Evolutionary conservation across 2,113 vertebrate species (phyloP).

Genomic region (Apistogramma diplotaenia): DNA sequence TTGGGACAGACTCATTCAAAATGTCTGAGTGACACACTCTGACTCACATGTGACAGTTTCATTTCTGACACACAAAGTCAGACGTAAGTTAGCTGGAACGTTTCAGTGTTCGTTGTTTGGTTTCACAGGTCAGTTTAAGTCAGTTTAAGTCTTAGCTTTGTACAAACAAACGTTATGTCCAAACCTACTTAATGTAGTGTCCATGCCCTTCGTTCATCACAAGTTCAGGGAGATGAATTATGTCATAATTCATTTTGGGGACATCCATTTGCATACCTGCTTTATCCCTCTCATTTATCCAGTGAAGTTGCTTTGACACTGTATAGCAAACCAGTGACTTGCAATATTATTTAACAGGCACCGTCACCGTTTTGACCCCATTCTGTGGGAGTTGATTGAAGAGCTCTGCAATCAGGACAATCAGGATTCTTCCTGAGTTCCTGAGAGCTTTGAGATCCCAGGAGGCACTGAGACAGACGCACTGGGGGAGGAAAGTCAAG

Average conservation of each 20-base stretch:
- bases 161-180: not conserved
- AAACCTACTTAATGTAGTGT: slow-evolving; percentile 15
- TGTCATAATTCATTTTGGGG: not conserved
- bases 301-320: not conserved
- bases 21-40: too few species aligned
- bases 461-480: slow-evolving; percentile 36
- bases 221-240: slow-evolving; percentile 2
- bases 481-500: slow-evolving; percentile 21
- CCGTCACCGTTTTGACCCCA: slow-evolving; percentile 14
- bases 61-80: not conserved
- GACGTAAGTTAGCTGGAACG: not conserved
- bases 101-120: not conserved
- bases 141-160: not conserved
- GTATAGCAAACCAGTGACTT: slow-evolving; percentile 27
- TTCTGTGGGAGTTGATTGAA: slow-evolving; percentile 56
- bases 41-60: not conserved
- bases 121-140: not conserved
- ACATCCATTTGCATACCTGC: not conserved
- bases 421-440: slow-evolving; percentile 33
- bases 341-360: slow-evolving; percentile 26
- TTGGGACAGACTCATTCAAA: too few species aligned
- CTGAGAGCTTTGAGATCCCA: slow-evolving; percentile 39
- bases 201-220: slow-evolving; percentile 27
- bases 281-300: slow-evolving; percentile 19
- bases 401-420: slow-evolving; percentile 60